A percentile compares a stretch with the other conserved stretches of the same genome.
phyloP scores from a whole-genome alignment of 1,140 invertebrate genomes.

The Oryctes rhinoceros region DNA sequence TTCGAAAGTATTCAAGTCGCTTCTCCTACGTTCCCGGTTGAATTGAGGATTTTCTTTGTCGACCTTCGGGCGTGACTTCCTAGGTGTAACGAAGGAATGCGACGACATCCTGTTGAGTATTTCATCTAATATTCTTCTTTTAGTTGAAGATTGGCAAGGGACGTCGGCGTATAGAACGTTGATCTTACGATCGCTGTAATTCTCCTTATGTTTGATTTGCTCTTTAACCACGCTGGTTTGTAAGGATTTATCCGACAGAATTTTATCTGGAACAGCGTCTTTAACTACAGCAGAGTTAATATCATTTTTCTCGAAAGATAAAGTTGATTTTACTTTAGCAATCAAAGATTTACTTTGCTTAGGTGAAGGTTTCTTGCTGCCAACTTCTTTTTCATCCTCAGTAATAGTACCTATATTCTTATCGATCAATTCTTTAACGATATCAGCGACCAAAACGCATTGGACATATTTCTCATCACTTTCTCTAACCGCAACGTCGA shows the following conservation, averaged over 20 bases:
- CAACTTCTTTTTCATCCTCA: not conserved
- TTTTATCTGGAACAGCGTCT: not conserved
- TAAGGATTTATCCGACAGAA: conserved; percentile 16
- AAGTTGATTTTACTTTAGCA: not conserved
- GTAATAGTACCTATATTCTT: conserved; percentile 19
- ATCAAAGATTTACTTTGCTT: not conserved
- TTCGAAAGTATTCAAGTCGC: not conserved
- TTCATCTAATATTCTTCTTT: not conserved
- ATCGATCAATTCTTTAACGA: conserved; percentile 1
- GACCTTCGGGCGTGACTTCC: not conserved
- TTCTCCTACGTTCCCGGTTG: not conserved
- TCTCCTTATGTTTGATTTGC: not conserved
- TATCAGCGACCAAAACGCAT: conserved; percentile 29
- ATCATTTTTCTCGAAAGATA: not conserved
- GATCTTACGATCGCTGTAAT: not conserved
- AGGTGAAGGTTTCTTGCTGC: not conserved
- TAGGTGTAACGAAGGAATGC: not conserved
- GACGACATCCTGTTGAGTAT: not conserved
- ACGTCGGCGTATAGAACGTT: not conserved
- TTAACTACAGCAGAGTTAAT: no score
- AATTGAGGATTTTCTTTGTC: not conserved
- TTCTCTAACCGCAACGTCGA: not conserved
- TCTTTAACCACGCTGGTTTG: conserved; percentile 32
- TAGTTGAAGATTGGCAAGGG: not conserved
- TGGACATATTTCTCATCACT: conserved; percentile 28